Base-by-base conservation (phyloP, 1,140 invertebrate species). In the Lepidurus apus region DNA sequence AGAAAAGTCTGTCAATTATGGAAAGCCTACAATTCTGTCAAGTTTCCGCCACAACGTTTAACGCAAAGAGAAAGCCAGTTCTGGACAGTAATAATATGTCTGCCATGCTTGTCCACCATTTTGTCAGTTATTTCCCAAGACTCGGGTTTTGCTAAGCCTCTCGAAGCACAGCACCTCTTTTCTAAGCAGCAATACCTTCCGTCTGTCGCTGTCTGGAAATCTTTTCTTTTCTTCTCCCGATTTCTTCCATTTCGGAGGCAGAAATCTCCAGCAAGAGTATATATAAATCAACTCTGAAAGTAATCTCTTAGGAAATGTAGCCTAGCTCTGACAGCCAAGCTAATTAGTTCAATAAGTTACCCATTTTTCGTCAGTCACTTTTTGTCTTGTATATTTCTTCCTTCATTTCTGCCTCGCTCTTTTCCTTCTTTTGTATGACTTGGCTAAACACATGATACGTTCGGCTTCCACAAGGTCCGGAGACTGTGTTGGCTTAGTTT, bases 331-430 rank as follows among this genome's bases (percentile, higher is more conserved):
- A 65, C 53, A 65, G 53, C 53, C 17, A 0, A 13, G 53, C 53
- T 65, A 65, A 65, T 65, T 65, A 65, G 53, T 65, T 5, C 53
- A 65, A 65, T 65, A 65, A 65, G 53, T 65, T 65, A n/a, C 21
- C 53, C 53, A 7, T 65, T 65, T 65, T 65, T 65, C 4, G 53
- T 65, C 17, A 21, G 17, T 65, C 17, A 9, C 53, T 65, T 21
- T 65, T 65, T 65, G 0, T 65, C 7, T 7, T 21, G 53, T 65
- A 65, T 1, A 65, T 65, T 47, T 65, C 53, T 21, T 65, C 13
- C 2, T 13, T 65, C 13, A n/a, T 17, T 65, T 65, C 13, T 65
- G 53, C 53, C 53, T 21, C 45, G 45, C 17, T 7, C 17, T 17
- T 21, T 65, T n/a, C 10, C 53, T 65, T 65, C 21, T 65, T 65